phyloP scores from a whole-genome alignment of 2,113 vertebrate genomes.

The Otis tarda region DNA sequence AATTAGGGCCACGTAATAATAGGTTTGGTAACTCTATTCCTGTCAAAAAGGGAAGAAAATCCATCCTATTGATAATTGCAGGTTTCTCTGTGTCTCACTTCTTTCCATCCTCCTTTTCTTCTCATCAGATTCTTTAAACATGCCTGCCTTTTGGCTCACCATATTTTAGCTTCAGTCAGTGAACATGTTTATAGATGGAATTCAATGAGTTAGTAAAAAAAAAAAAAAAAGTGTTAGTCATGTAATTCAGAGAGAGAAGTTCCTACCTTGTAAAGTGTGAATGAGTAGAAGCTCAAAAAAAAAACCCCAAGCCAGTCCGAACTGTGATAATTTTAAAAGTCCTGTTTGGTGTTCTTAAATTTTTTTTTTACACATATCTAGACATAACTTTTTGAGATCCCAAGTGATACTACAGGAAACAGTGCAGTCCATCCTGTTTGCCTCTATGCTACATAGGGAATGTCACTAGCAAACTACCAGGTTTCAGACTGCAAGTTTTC shows the following conservation, averaged over 20 bases:
- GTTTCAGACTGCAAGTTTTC: neutral
- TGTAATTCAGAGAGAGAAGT: neutral
- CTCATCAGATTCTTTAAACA: conserved; percentile 30
- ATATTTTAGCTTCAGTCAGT: neutral
- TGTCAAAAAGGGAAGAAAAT: conserved; percentile 74
- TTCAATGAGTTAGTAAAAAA: neutral
- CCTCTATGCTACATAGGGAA: neutral
- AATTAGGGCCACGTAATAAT: conserved; percentile 77
- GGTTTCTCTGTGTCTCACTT: conserved; percentile 65
- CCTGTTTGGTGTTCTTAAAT: neutral
- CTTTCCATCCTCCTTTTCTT: conserved; percentile 7
- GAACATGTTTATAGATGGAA: neutral
- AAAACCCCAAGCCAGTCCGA: neutral
- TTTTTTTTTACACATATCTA: neutral
- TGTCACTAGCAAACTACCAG: neutral
- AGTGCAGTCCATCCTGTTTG: neutral
- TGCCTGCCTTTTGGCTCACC: conserved; percentile 34
- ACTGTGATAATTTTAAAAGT: neutral
- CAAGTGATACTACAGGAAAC: neutral
- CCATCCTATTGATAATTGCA: conserved; percentile 77
- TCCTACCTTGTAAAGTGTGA: neutral
- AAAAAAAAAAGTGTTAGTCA: neutral
- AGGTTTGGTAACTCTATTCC: conserved; percentile 63
- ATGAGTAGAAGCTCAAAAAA: neutral
- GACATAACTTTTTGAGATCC: neutral